Base-by-base conservation (phyloP, 2,888 invertebrate genomes). In the Chelonus formosanus region DNA sequence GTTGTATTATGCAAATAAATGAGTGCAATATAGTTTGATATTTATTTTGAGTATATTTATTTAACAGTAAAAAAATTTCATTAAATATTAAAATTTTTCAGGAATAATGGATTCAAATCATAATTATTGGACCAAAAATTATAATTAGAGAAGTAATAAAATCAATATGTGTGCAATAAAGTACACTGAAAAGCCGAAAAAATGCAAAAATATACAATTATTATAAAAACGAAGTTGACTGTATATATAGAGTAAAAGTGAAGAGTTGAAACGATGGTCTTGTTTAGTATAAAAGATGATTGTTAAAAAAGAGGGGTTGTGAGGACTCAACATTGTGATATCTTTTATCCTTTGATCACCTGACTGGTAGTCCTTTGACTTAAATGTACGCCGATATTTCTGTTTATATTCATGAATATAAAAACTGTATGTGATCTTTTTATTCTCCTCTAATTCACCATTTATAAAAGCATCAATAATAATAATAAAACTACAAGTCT, bases 271-370 rank as follows among this genome's bases (percentile, higher is more conserved):
- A 35, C 35, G 52, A 45, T 52, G 52, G 7, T 20, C 6, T 40
- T 40, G 40, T 40, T 40, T 40, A 40, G 40, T 40, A 20, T 20
- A 6, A 40, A 40, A 40, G 40, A 40, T 40, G 40, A 57, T 50
- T 36, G 50, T 47, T 52, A 57, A 35, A 36, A 40, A 44, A 57
- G 35, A 77, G 74, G 79, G 78, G 76, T 76, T 74, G 70, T 76
- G 76, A 80, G 80, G 76, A 75, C 76, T 72, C 72, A 74, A 73
- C 72, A 75, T 74, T 71, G 70, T 20, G 20, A 20, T 72, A 74
- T 71, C 72, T 67, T 70, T 65, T 73, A 50, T 70, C 75, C 80
- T 82, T 82, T 82, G 82, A 82, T 82, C 81, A 82, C 80, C 76
- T 79, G 75, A 77, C 74, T 74, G 75, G 32, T 52, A 8, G 32